These are phyloP conservation scores for Cryptocheilus praepositus DNA, from an alignment of 2,888 invertebrate genomes.

Conservation along the genomic window DNA sequence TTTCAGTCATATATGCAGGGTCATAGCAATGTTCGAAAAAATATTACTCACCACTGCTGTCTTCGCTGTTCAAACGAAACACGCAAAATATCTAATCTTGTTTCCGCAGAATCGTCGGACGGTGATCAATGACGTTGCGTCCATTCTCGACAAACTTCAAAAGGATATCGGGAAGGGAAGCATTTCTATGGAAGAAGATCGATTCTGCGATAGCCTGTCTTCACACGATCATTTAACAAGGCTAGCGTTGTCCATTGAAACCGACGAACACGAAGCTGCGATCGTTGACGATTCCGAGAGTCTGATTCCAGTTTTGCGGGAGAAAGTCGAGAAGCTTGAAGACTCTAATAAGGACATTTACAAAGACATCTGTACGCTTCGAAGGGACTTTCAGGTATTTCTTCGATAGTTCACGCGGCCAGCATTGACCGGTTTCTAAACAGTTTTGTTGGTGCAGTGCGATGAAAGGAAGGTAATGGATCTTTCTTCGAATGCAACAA, in stretches of 20 bases:
- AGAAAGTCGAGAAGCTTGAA: constrained; percentile 61
- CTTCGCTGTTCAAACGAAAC: background rate
- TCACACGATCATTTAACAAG: constrained; percentile 63
- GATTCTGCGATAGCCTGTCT: constrained; percentile 52
- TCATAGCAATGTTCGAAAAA: no score
- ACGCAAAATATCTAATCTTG: background rate
- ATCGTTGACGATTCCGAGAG: constrained; percentile 42
- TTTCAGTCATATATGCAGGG: no score
- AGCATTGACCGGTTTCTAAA: background rate
- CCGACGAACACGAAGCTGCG: constrained; percentile 48
- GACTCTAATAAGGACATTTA: constrained; percentile 59
- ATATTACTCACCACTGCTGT: no score
- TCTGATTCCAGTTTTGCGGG: constrained; percentile 55
- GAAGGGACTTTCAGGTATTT: constrained; percentile 62
- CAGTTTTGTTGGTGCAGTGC: constrained; percentile 48
- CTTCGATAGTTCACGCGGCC: background rate
- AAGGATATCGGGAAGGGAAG: constrained; percentile 45
- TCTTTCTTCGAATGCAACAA: constrained; percentile 57
- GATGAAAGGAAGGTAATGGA: constrained; percentile 62
- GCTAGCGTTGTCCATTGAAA: constrained; percentile 63
- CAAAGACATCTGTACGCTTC: constrained; percentile 58
- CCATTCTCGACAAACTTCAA: constrained; percentile 54
- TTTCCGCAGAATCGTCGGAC: constrained; percentile 23
- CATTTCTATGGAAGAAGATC: constrained; percentile 55
- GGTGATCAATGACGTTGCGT: constrained; percentile 55